Conservation (phyloP, 2,888 invertebrate genomes). For the Automeris io region DNA sequence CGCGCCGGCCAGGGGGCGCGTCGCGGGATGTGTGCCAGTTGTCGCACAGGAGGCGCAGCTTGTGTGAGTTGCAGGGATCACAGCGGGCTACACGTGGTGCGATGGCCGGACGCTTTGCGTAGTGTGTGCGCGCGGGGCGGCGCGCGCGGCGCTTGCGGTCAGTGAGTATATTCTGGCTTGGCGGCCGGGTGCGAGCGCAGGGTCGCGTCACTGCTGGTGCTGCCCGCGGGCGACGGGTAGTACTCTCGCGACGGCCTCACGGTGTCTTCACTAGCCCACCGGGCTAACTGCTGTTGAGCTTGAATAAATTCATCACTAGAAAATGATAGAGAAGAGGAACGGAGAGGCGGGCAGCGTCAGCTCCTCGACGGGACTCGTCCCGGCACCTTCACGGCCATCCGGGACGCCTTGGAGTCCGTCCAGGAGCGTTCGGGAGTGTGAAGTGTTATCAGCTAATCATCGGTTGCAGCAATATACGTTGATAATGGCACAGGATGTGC, state of each 20-base stretch:
- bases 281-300: constrained; percentile 97
- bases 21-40: constrained; percentile 1
- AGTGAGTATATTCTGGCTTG: no score
- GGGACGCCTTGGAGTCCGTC: constrained; percentile 9
- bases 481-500: neutral
- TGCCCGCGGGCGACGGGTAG: constrained; percentile 58
- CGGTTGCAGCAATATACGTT: neutral
- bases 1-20: constrained; percentile 58
- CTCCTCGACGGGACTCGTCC: constrained; percentile 20
- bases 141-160: no score
- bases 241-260: constrained; percentile 70
- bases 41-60: constrained; percentile 20
- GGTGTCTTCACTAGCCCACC: constrained; percentile 94
- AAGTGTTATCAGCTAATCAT: constrained; percentile 1
- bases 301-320: constrained; percentile 98
- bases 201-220: constrained; percentile 60
- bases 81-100: constrained; percentile 40
- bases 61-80: constrained; percentile 70
- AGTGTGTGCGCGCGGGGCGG: constrained; percentile 56
- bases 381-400: constrained; percentile 11
- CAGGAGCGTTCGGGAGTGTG: constrained; percentile 12
- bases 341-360: constrained; percentile 73
- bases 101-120: constrained; percentile 50
- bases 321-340: constrained; percentile 89
- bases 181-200: constrained; percentile 56